Conservation (phyloP, 2,888 invertebrate species). For the Panzeria rudis region DNA sequence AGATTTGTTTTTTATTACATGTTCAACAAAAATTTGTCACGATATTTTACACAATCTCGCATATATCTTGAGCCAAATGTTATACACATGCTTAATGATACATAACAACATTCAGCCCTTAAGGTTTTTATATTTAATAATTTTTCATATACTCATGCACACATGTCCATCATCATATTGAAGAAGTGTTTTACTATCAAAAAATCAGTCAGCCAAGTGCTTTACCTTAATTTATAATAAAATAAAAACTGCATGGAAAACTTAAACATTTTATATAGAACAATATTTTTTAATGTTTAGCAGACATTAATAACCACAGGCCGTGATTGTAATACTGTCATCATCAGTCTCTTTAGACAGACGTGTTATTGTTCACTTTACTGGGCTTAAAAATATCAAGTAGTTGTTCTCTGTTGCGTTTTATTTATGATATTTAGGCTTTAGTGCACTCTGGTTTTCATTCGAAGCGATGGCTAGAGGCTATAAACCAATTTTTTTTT, state of each 20-base stretch:
- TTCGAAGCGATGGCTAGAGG: background rate
- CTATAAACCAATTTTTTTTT: conserved; percentile 1
- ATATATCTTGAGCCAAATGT: background rate
- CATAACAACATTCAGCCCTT: conserved; percentile 31
- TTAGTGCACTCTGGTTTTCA: background rate
- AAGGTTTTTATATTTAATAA: conserved; percentile 38
- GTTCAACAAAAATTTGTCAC: no score
- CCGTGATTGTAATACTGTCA: conserved; percentile 48
- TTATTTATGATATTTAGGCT: background rate
- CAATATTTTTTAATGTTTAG: conserved; percentile 4
- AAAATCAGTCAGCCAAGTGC: conserved; percentile 7
- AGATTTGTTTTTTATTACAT: no score
- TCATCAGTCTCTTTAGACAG: conserved; percentile 45
- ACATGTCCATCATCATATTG: conserved; percentile 52
- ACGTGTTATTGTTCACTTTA: conserved; percentile 19
- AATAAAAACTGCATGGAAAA: background rate
- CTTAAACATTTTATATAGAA: background rate
- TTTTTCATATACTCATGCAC: background rate
- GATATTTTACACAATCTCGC: background rate
- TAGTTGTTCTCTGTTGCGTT: background rate
- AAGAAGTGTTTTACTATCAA: conserved; percentile 48
- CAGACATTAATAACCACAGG: conserved; percentile 11
- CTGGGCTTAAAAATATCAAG: background rate
- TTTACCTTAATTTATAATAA: conserved; percentile 12
- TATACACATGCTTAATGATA: conserved; percentile 22